Base-by-base conservation (phyloP, 2,888 invertebrate species). In the Tachina grossa region DNA sequence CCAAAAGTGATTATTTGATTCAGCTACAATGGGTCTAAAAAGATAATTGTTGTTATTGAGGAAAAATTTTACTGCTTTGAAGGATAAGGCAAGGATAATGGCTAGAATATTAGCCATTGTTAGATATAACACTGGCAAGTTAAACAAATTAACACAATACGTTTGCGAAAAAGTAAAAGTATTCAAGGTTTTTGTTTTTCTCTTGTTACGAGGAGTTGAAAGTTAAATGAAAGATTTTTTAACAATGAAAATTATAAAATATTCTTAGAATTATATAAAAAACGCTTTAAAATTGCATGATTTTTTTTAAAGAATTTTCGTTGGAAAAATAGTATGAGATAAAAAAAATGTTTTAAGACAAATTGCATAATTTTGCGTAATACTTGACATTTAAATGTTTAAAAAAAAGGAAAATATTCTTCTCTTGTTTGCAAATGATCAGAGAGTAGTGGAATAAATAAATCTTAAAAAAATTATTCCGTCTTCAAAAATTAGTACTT, bases 1-100 rank as follows among this genome's bases (percentile, higher is more conserved):
- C 85, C 69, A 57, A 79, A 85, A 85, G 85, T 82, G 75, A 85
- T 82, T 82, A 85, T 75, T 66, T 78, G 63, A 47, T 82, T 82
- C 49, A 82, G 75, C 82, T 82, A 63, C 65, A 57, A 74, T 74
- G 80, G 59, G 22, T 80, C 74, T 31, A 6, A 6, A 41, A 55
- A 43, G 16, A 16, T 13, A 59, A 45, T 39, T 39, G 57, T 59
- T 39, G 39, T 22, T 72, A 14, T 16, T 47, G 9, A 47, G 19
- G 13, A 66, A 47, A 55, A 57, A 16, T 59, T 39, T 39, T 9
- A 19, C 6, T 9, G 16, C 19, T 61, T 41, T 16, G 53, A 68
- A 74, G 74, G 69, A 76, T 63, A 49, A 57, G 5, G 39, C 55
- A 59, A 83, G 77, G 79, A 80, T 72, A 76, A 76, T 55, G 45